These are phyloP conservation scores for Hofmannophila pseudospretella DNA, from an alignment of 2,888 invertebrate species.

Conservation along the genomic window DNA sequence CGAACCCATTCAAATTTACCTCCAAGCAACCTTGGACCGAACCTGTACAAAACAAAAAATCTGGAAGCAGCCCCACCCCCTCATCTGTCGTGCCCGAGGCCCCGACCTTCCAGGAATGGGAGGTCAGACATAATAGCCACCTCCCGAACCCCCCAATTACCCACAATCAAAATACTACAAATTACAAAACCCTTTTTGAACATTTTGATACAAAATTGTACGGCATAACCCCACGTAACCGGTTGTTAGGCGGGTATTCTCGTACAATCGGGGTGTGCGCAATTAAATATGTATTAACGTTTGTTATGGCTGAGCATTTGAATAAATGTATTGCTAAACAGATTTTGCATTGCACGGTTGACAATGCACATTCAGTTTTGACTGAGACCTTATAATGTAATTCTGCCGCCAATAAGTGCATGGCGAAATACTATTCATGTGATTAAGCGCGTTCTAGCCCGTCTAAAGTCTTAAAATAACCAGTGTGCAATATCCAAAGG, in stretches of 20 bases:
- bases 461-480: too few relatives aligned
- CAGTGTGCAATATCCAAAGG: too few relatives aligned
- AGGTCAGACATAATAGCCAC: constrained; percentile 52
- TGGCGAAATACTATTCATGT: too few relatives aligned
- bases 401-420: too few relatives aligned
- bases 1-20: constrained; percentile 10
- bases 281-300: constrained; percentile 70
- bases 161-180: constrained; percentile 66
- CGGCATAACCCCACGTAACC: constrained; percentile 22
- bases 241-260: constrained; percentile 39
- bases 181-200: constrained; percentile 49
- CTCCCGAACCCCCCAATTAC: constrained; percentile 54
- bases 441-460: too few relatives aligned
- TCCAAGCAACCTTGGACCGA: constrained; percentile 32
- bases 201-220: constrained; percentile 18
- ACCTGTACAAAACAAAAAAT: constrained; percentile 25
- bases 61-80: constrained; percentile 46
- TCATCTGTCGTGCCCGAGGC: constrained; percentile 50
- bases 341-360: constrained; percentile 32
- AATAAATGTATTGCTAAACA: constrained; percentile 52
- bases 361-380: constrained; percentile 7
- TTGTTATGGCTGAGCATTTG: constrained; percentile 45
- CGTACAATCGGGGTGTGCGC: constrained; percentile 52
- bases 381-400: background rate
- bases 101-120: constrained; percentile 54